Conservation (phyloP, 2,113 vertebrate genomes). For the Colistium nudipinnis region DNA sequence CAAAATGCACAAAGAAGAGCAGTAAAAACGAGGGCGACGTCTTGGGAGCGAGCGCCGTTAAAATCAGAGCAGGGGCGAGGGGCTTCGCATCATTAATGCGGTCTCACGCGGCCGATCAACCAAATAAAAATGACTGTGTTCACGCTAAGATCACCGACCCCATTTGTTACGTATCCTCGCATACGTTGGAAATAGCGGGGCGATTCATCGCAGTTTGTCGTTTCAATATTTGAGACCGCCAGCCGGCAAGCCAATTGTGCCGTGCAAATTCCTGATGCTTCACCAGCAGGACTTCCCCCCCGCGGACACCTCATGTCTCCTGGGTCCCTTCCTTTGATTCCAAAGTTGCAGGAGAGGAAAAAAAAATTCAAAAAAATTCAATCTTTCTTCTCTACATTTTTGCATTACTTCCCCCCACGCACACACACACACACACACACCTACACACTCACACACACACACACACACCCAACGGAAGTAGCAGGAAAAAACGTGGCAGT, state of each 20-base stretch:
- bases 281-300: slow-evolving; percentile 8
- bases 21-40: slow-evolving; percentile 23
- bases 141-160: slow-evolving; percentile 32
- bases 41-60: slow-evolving; percentile 29
- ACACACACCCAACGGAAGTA: slow-evolving; percentile 34
- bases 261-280: slow-evolving; percentile 45
- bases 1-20: slow-evolving; percentile 30
- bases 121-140: slow-evolving; percentile 48
- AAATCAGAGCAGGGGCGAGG: slow-evolving; percentile 25
- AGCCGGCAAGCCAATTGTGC: slow-evolving; percentile 34
- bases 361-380: slow-evolving; percentile 1
- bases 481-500: slow-evolving; percentile 50
- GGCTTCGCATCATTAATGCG: slow-evolving; percentile 32
- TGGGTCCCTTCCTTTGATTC: slow-evolving; percentile 55
- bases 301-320: slow-evolving; percentile 43
- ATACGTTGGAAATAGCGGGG: slow-evolving; percentile 33
- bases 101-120: slow-evolving; percentile 46
- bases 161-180: slow-evolving; percentile 37
- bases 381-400: slow-evolving; percentile 32
- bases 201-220: slow-evolving; percentile 39
- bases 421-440: slow-evolving; percentile 27
- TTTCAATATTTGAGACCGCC: slow-evolving; percentile 24
- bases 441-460: slow-evolving; percentile 32
- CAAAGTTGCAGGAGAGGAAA: slow-evolving; percentile 33
- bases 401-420: slow-evolving; percentile 40